Evolutionary conservation across 2,888 invertebrate genomes (phyloP), one percentile per base, ranked within the genome.

Genomic region (Parelbella ahira): DNA sequence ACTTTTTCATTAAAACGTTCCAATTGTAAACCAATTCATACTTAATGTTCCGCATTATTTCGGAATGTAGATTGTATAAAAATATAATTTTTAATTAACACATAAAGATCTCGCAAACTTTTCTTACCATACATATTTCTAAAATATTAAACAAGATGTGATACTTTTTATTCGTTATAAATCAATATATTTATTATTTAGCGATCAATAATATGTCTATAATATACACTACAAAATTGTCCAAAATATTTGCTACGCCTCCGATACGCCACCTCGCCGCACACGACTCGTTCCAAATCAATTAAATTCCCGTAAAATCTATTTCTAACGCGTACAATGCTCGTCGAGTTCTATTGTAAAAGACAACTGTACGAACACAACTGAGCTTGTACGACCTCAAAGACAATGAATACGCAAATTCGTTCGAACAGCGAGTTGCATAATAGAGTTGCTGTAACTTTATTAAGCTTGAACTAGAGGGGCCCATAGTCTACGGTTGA

Each of bases 401-500:
- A 27, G 23, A 42, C 42, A 34, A 42, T 42, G 42, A 34, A 34
- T 34, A 34, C 42, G 28, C 33, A 42, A 42, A 42, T 41, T 33
- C n/a, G 28, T 28, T 15, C 33, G 27, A 21, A 33, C 27, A 34
- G 15, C 23, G 15, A 43, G 24, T 30, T 32, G 39, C 47, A 51
- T 51, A 53, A 56, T 48, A 46, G 49, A 58, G 58, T 59, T 53
- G 53, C 48, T 51, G 53, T 64, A 63, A 68, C 60, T 68, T 67
- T 63, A 72, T 71, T 62, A 65, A 56, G 55, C 64, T n/a, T 8
- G 41, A 64, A 57, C 60, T 57, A 44, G 49, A 56, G 54, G 56
- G 58, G 58, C 53, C 45, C 49, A 52, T 56, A 47, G 56, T 47
- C 53, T 55, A 56, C n/a, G n/a, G n/a, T n/a, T 64, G 57, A 58